Percentiles rank a stretch among this genome's conserved stretches.
phyloP scores from a whole-genome alignment of 2,113 vertebrate species.

The Alces alces region DNA sequence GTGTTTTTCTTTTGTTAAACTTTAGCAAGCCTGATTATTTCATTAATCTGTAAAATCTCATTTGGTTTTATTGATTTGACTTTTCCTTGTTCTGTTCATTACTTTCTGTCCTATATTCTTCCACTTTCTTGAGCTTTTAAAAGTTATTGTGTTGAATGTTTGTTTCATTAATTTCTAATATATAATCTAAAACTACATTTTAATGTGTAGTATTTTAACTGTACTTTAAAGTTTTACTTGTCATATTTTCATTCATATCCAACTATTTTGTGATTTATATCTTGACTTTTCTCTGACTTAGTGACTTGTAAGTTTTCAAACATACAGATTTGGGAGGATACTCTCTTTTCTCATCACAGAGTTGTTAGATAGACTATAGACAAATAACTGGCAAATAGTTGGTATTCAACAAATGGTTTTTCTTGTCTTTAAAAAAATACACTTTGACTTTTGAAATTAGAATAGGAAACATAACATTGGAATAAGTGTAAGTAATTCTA shows the following conservation, averaged over 20 bases:
- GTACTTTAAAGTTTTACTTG: background rate
- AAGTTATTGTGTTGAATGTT: background rate
- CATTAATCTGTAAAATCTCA: background rate
- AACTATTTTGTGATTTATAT: background rate
- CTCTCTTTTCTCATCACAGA: background rate
- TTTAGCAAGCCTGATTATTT: background rate
- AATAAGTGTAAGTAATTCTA: background rate
- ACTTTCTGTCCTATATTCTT: background rate
- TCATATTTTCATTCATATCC: background rate
- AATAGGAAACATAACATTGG: background rate
- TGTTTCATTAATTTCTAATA: background rate
- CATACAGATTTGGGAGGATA: background rate
- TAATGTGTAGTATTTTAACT: background rate
- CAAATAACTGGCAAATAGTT: background rate
- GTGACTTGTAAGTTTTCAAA: background rate
- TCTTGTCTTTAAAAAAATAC: background rate
- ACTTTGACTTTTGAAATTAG: background rate
- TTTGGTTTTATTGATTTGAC: background rate
- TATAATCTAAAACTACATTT: background rate
- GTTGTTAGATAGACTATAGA: background rate
- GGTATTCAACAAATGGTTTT: background rate
- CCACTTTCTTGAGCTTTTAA: background rate
- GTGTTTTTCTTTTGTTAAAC: background rate
- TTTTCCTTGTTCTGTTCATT: background rate
- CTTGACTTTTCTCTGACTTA: background rate